phyloP scores from a whole-genome alignment of 1,140 invertebrate genomes.

The Drosophila busckii region DNA sequence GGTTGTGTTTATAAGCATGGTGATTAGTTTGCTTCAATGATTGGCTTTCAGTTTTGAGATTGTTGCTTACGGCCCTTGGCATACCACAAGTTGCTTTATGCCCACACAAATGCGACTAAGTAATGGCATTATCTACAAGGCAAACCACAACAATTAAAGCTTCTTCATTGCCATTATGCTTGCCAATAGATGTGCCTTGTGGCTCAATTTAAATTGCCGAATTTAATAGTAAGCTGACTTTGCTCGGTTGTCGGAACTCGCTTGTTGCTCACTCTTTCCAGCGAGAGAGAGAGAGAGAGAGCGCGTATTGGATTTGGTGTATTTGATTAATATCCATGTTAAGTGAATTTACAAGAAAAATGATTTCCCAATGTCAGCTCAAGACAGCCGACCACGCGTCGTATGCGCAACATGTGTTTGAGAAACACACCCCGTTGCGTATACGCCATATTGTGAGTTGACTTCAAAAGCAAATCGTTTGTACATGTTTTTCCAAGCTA shows the following conservation, averaged over 20 bases:
- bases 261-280: neutral
- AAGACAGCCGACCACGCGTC: conserved; percentile 20
- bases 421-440: neutral
- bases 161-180: conserved; percentile 42
- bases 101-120: conserved; percentile 48
- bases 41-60: too few species aligned
- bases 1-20: too few species aligned
- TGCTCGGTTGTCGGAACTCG: too few species aligned
- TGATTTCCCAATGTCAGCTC: conserved; percentile 43
- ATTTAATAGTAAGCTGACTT: conserved; percentile 59
- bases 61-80: conserved; percentile 17
- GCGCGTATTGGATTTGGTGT: neutral
- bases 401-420: conserved; percentile 51
- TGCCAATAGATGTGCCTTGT: conserved; percentile 22
- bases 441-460: conserved; percentile 15
- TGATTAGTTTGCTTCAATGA: too few species aligned
- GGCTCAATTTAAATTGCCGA: conserved; percentile 64
- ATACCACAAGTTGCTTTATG: conserved; percentile 7
- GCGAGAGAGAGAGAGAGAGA: neutral
- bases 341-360: conserved; percentile 63
- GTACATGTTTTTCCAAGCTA: conserved; percentile 9
- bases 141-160: conserved; percentile 66
- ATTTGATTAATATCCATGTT: conserved; percentile 67
- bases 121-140: conserved; percentile 39
- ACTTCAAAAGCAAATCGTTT: conserved; percentile 48